A percentile compares a stretch with the other conserved stretches of the same genome.
These are phyloP conservation scores for Mya arenaria DNA, from an alignment of 1,140 invertebrate species.

Conservation along the genomic window DNA sequence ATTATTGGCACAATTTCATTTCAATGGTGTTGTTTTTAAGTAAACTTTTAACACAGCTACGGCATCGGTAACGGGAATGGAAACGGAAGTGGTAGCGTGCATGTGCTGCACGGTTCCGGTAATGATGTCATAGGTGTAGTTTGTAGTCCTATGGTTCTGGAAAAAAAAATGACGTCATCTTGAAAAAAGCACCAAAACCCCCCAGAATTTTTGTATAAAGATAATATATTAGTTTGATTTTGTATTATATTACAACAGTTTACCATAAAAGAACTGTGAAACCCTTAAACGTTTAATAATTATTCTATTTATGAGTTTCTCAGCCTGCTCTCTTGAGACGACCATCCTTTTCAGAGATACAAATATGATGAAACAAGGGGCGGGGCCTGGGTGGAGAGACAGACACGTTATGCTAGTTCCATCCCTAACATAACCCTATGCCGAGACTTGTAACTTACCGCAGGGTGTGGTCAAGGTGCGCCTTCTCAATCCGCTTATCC, in stretches of 20 bases:
- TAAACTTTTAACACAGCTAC: not conserved
- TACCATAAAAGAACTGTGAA: not conserved
- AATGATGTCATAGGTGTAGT: not conserved
- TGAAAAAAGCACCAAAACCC: not conserved
- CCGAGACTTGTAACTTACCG: conserved; percentile 84
- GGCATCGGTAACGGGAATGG: not conserved
- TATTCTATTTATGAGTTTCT: not conserved
- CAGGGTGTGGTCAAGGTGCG: conserved; percentile 96
- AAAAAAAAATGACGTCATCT: not conserved
- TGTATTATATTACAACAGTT: not conserved
- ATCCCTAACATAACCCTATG: not conserved
- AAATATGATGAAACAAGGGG: not conserved
- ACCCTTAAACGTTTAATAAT: not conserved
- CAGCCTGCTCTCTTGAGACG: not conserved
- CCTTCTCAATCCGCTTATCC: conserved; percentile 97
- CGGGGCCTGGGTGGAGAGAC: not conserved
- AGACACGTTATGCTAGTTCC: not conserved
- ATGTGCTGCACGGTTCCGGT: conserved; percentile 14
- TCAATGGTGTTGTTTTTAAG: not conserved
- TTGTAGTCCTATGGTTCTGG: conserved; percentile 25
- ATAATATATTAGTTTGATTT: not conserved
- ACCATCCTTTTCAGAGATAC: not conserved
- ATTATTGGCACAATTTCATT: not conserved
- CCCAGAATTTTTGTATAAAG: not conserved
- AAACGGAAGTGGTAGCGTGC: conserved; percentile 33